phyloP scores from a whole-genome alignment of 2,888 invertebrate genomes.

The Protula sp. region DNA sequence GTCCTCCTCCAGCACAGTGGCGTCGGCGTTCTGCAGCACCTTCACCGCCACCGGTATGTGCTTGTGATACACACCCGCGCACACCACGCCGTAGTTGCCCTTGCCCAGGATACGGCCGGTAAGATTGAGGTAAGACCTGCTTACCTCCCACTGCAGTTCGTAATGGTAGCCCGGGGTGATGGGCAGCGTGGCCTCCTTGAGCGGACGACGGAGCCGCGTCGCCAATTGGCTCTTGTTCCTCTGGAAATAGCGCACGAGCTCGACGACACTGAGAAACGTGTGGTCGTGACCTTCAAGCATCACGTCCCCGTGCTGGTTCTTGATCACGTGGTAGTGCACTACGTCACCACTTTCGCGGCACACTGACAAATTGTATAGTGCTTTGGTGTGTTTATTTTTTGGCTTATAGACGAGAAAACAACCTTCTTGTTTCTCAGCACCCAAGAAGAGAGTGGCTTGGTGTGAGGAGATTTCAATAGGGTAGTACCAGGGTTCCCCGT shows the following conservation, averaged over 20 bases:
- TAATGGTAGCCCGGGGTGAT: slow-evolving; percentile 27
- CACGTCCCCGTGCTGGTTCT: slow-evolving; percentile 26
- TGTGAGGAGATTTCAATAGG: slow-evolving; percentile 21
- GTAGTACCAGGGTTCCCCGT: slow-evolving; percentile 27
- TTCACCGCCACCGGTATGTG: slow-evolving; percentile 22
- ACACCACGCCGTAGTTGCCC: slow-evolving; percentile 24
- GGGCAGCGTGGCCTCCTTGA: slow-evolving; percentile 21
- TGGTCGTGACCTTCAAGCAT: slow-evolving; percentile 28
- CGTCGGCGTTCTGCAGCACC: slow-evolving; percentile 23
- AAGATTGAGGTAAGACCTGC: slow-evolving; percentile 13
- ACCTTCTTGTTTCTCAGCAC: slow-evolving; percentile 23
- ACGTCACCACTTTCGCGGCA: slow-evolving; percentile 20
- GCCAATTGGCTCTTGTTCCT: slow-evolving; percentile 22
- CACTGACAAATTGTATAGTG: slow-evolving; percentile 22
- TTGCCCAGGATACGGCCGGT: slow-evolving; percentile 22
- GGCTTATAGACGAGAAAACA: slow-evolving; percentile 27
- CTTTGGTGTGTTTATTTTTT: not conserved
- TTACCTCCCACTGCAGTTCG: slow-evolving; percentile 16
- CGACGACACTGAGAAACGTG: slow-evolving; percentile 24
- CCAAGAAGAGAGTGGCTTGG: slow-evolving; percentile 26
- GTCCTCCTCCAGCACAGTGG: slow-evolving; percentile 22
- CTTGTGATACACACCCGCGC: slow-evolving; percentile 19
- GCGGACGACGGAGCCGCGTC: slow-evolving; percentile 19
- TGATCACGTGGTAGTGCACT: slow-evolving; percentile 26
- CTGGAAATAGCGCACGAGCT: slow-evolving; percentile 25